Base-by-base conservation (phyloP, 1,140 invertebrate genomes). In the Drosophila nigrodunni region DNA sequence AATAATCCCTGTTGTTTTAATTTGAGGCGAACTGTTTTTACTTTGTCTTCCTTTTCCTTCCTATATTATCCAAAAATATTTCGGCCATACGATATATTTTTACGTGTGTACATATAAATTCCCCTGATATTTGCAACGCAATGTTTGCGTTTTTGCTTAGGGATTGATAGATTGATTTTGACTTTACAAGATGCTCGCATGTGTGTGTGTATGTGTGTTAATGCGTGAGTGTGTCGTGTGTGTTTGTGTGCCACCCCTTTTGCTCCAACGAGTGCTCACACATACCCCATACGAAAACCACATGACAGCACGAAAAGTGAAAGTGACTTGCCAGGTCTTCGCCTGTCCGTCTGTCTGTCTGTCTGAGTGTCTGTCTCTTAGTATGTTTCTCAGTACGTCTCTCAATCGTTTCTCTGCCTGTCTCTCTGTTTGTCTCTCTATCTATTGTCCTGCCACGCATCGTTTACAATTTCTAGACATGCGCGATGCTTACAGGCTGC, bases 151-250 rank as follows among this genome's bases (percentile, higher is more conserved):
- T 60, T 78, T 59, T 68, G 41, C 73, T 67, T 18, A 18, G 64
- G 61, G 62, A 87, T 80, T 82, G 83, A 82, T 74, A 75, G 82
- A 86, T 86, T 86, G 82, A 87, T 65, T 82, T 82, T 76, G 71
- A 82, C 71, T 71, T 78, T 69, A 65, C 52, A 70, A 65, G 68
- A 80, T 80, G 76, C 76, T 75, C 52, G 30, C 39, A 30, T 54
- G 57, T 52, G 65, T 73, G 49, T 57, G 60, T 39, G 57, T 59
- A 30, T 59, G 62, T 69, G 52, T 64, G 47, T 59, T 9, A 30
- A 30, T 30, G 25, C 25, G 25, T 30, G 25, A 30, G 25, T 47
- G 13, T 18, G 68, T 67, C 46, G 62, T 15, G 34, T 67, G 59
- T 57, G 37, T 41, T 58, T 46, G 64, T 25, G 44, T 62, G 60